Conservation (phyloP, 1,140 invertebrate genomes). For the Tetramorium parvispinum region DNA sequence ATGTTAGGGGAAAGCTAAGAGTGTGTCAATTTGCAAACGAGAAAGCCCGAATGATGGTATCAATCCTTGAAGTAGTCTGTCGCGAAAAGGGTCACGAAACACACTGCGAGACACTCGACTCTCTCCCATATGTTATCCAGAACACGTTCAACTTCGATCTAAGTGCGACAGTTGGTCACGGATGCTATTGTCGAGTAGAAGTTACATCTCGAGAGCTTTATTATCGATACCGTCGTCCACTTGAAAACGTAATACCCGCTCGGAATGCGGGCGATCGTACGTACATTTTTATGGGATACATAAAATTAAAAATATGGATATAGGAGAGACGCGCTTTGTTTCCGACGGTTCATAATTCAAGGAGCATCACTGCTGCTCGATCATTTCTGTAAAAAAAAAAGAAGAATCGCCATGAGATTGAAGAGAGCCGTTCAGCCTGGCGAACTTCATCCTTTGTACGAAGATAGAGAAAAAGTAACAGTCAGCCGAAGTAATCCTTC, state of each 20-base stretch:
- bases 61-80: conserved; percentile 71
- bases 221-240: conserved; percentile 56
- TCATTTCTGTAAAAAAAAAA: background rate
- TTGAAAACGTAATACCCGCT: conserved; percentile 2
- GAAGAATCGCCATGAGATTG: background rate
- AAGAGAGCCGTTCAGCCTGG: background rate
- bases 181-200: conserved; percentile 74
- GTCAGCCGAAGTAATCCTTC: conserved; percentile 54
- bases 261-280: conserved; percentile 64
- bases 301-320: background rate
- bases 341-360: background rate
- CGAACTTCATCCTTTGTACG: background rate
- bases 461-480: conserved; percentile 45
- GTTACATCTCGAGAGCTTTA: conserved; percentile 65
- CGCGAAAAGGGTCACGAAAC: conserved; percentile 15
- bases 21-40: conserved; percentile 45
- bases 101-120: conserved; percentile 63
- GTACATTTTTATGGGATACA: background rate
- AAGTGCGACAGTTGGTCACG: conserved; percentile 77
- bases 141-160: conserved; percentile 71
- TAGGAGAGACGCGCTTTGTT: background rate
- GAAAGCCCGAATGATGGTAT: conserved; percentile 32
- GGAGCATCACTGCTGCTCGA: background rate
- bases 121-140: conserved; percentile 79
- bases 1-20: background rate